A percentile compares a stretch with the other conserved stretches of the same genome.
Conservation (phyloP, 2,888 invertebrate species). For the Heliconius erato region DNA sequence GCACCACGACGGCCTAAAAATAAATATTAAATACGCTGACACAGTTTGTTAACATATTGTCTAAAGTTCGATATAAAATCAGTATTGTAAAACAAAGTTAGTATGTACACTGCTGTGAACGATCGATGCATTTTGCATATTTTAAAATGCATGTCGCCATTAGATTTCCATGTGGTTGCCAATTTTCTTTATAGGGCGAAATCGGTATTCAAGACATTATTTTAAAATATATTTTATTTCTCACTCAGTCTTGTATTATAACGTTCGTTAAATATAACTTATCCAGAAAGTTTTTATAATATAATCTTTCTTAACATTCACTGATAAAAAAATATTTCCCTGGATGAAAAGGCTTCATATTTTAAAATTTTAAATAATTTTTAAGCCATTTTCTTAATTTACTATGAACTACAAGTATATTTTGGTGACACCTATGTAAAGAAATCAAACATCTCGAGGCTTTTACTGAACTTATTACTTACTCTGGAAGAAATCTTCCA, state of each 20-base stretch:
- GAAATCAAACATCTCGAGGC: too few relatives aligned
- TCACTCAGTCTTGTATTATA: too few relatives aligned
- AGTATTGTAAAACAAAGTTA: constrained; percentile 4
- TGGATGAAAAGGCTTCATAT: too few relatives aligned
- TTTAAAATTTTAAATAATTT: too few relatives aligned
- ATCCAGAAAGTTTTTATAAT: too few relatives aligned
- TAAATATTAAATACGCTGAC: background rate
- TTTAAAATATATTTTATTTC: background rate
- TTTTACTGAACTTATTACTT: too few relatives aligned
- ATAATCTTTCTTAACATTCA: too few relatives aligned
- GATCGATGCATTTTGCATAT: constrained; percentile 47
- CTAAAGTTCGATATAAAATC: constrained; percentile 8
- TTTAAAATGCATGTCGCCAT: constrained; percentile 45
- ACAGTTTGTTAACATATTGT: background rate
- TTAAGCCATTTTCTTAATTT: background rate
- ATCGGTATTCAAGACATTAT: constrained; percentile 35
- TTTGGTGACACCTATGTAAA: background rate
- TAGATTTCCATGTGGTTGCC: constrained; percentile 31
- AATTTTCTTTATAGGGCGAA: constrained; percentile 35
- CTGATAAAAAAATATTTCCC: too few relatives aligned
- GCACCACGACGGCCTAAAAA: background rate
- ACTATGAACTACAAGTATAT: background rate
- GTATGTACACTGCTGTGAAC: constrained; percentile 13
- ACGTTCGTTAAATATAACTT: too few relatives aligned
- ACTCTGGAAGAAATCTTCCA: too few relatives aligned